These are phyloP conservation scores for Hyles euphorbiae DNA, from an alignment of 1,140 invertebrate species.

Conservation along the genomic window DNA sequence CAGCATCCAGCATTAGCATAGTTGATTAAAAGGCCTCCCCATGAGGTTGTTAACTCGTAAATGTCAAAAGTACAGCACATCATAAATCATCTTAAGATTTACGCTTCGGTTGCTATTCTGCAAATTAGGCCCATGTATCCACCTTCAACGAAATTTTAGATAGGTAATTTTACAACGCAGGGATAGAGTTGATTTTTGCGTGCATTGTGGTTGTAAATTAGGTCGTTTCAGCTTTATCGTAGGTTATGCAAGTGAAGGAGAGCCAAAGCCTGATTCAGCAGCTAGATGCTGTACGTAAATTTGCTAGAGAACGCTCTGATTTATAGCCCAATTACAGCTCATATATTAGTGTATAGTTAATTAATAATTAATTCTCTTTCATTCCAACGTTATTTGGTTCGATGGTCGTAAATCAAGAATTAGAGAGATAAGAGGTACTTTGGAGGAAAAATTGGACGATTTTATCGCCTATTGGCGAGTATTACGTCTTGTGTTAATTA, in stretches of 20 bases:
- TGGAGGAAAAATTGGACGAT: neutral
- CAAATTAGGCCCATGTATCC: slow-evolving; percentile 28
- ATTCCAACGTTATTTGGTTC: neutral
- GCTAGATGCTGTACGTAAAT: slow-evolving; percentile 46
- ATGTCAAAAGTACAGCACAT: slow-evolving; percentile 67
- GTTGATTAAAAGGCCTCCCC: slow-evolving; percentile 71
- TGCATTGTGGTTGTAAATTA: slow-evolving; percentile 15
- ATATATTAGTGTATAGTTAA: slow-evolving; percentile 51
- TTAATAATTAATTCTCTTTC: slow-evolving; percentile 52
- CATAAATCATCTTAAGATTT: slow-evolving; percentile 72
- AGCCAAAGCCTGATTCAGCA: slow-evolving; percentile 55
- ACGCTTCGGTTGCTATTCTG: slow-evolving; percentile 51
- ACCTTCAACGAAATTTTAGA: slow-evolving; percentile 24
- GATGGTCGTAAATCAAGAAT: slow-evolving; percentile 4
- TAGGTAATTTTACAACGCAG: slow-evolving; percentile 16
- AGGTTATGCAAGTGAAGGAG: slow-evolving; percentile 53
- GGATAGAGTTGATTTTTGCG: slow-evolving; percentile 25
- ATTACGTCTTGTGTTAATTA: too few species aligned
- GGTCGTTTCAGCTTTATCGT: slow-evolving; percentile 17
- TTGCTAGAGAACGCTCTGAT: slow-evolving; percentile 50
- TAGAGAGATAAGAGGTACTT: slow-evolving; percentile 2
- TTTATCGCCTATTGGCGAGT: too few species aligned
- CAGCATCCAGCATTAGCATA: slow-evolving; percentile 69
- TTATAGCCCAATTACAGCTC: slow-evolving; percentile 67
- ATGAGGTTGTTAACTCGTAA: slow-evolving; percentile 65